These are phyloP conservation scores for Cheirogaleus medius DNA, from an alignment of 2,113 vertebrate genomes.

Conservation along the genomic window DNA sequence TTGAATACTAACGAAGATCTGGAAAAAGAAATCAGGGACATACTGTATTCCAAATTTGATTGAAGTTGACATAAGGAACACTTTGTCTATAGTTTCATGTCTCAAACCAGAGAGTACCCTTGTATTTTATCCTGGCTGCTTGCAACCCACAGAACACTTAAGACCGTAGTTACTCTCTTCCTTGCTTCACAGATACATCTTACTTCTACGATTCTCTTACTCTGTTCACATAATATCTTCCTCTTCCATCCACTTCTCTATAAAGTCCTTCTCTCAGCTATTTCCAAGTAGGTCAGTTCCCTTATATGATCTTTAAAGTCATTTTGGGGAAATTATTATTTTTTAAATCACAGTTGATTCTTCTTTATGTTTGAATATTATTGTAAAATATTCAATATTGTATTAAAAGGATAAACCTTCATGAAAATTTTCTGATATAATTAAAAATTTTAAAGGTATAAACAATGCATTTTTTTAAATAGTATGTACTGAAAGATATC, in stretches of 20 bases:
- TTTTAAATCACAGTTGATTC: not conserved
- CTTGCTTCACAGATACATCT: not conserved
- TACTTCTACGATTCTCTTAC: not conserved
- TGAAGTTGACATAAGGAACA: not conserved
- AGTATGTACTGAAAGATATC: not conserved
- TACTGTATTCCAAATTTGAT: not conserved
- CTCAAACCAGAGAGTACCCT: not conserved
- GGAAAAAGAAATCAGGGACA: not conserved
- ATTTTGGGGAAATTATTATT: not conserved
- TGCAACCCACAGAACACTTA: not conserved
- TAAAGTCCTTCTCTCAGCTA: not conserved
- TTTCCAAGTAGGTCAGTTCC: not conserved
- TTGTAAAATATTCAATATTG: slow-evolving; percentile 22
- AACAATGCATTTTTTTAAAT: not conserved
- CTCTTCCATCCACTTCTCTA: not conserved
- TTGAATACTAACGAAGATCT: slow-evolving; percentile 18
- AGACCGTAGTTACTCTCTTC: not conserved
- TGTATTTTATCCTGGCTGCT: not conserved
- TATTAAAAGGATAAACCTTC: not conserved
- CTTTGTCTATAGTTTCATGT: not conserved
- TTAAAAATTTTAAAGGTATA: not conserved
- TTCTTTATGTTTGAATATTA: slow-evolving; percentile 18
- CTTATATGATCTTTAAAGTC: not conserved
- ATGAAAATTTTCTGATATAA: not conserved
- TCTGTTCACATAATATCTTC: not conserved